Evolutionary conservation across 2,113 vertebrate genomes (phyloP).

Genomic region (Capricornis sumatraensis): DNA sequence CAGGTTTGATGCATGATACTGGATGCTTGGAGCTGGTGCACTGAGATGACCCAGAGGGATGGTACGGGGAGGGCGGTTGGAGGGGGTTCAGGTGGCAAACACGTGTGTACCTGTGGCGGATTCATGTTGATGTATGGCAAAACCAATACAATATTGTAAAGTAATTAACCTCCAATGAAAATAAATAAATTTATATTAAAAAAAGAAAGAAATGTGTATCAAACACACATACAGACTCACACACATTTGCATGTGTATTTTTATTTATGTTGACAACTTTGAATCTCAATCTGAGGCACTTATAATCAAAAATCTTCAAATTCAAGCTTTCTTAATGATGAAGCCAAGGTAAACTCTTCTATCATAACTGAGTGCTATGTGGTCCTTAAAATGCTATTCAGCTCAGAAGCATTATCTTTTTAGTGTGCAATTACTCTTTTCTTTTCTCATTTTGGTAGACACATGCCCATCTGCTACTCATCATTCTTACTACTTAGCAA

Average conservation of each 20-base stretch:
- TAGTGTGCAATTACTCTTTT: not conserved
- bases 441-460: conserved; percentile 18
- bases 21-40: too few species aligned
- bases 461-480: not conserved
- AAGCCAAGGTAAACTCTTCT: not conserved
- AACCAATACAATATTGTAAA: too few species aligned
- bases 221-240: not conserved
- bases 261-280: not conserved
- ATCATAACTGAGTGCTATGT: not conserved
- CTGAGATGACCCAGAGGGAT: too few species aligned
- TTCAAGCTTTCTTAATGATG: not conserved
- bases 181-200: too few species aligned
- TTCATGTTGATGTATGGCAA: too few species aligned
- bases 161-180: too few species aligned
- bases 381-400: not conserved
- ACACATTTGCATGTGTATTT: not conserved
- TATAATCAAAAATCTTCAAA: not conserved
- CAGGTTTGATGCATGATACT: too few species aligned
- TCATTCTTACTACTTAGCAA: conserved; percentile 18
- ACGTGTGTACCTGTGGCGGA: too few species aligned
- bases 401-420: not conserved
- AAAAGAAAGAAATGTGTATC: not conserved
- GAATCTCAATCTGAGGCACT: not conserved
- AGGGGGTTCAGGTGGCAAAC: too few species aligned
- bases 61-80: fast-evolving